These are phyloP conservation scores for Callyntrura guangdongensis DNA, from an alignment of 2,888 invertebrate genomes.

Conservation along the genomic window DNA sequence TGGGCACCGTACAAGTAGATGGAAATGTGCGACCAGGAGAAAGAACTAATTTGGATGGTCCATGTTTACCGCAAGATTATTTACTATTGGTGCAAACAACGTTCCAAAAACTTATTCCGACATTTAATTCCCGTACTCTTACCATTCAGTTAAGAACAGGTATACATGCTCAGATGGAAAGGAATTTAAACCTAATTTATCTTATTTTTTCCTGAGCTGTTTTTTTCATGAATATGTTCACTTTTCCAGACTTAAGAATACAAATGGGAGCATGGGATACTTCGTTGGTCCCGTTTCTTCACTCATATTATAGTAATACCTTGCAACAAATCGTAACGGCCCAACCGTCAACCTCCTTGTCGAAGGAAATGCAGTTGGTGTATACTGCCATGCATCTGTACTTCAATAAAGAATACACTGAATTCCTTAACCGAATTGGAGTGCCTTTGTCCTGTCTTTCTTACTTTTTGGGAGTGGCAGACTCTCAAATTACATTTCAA, in stretches of 20 bases:
- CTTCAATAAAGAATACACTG: slow-evolving; percentile 72
- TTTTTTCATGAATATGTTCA: not conserved
- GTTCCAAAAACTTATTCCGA: slow-evolving; percentile 77
- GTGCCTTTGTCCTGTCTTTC: slow-evolving; percentile 77
- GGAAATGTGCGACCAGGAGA: not conserved
- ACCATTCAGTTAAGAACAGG: slow-evolving; percentile 75
- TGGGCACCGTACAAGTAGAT: not conserved
- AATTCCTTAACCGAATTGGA: slow-evolving; percentile 72
- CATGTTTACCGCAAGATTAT: slow-evolving; percentile 58
- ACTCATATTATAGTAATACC: slow-evolving; percentile 57
- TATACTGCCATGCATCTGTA: slow-evolving; percentile 57
- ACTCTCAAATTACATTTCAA: slow-evolving; percentile 24
- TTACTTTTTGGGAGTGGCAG: slow-evolving; percentile 70
- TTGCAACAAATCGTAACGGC: slow-evolving; percentile 47
- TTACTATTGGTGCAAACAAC: slow-evolving; percentile 24
- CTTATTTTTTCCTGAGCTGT: not conserved
- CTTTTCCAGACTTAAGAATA: slow-evolving; percentile 44
- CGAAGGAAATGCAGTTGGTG: not conserved
- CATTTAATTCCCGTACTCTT: slow-evolving; percentile 66
- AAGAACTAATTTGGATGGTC: not conserved
- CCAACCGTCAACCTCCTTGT: not conserved
- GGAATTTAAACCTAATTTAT: too few species aligned
- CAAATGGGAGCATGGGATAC: slow-evolving; percentile 66
- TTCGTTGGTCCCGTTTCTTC: slow-evolving; percentile 70
- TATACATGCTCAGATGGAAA: slow-evolving; percentile 34